Evolutionary conservation across 2,113 vertebrate genomes (phyloP), one percentile per base, ranked within the genome.

Genomic region (Crotalus tigris): DNA sequence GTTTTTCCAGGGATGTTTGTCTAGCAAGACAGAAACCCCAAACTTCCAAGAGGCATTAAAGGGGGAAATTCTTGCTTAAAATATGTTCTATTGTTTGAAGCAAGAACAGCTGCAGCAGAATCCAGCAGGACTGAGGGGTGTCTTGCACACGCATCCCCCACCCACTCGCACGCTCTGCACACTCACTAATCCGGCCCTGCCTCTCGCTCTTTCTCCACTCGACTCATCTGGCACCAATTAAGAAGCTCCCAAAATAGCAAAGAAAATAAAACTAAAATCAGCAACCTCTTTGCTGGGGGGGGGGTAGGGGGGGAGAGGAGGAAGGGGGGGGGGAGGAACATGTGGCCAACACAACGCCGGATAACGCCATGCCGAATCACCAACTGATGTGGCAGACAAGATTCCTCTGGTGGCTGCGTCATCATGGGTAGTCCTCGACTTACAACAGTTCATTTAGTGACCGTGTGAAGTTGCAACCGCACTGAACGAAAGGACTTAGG

Each of bases 181-280:
- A 87, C 44, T 87, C 93, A 39, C 69, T 81, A 81, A 81, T 39
- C 69, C 69, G 19, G 69, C 15, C 8, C 69, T 64, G 59, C 59
- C 59, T 64, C 61, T 23, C 92, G 46, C 89, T 55, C 58, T 54
- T 44, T 23, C 39, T 64, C 44, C 1, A 3, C 57, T 26, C 23
- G 29, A 21, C 90, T 23, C 95, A 95, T 94, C 96, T 94, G 96
- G 93, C 26, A 95, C 39, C 3, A 69, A 93, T 96, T 94, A 57
- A 21, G 69, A 91, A 59, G 55, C 92, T 85, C 94, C 69, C 81
- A 19, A 51, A 49, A 49, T 49, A 49, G 49, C 6, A 49, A 8
- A 49, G 49, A 49, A 49, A 51, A 51, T 51, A 51, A 9, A 51
- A 51, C 46, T 51, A 51, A 49, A 49, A 46, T 0, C 46, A 46